A percentile compares a stretch with the other conserved stretches of the same genome.
phyloP scores from a whole-genome alignment of 2,888 invertebrate species.

The Amphimallon solstitiale region DNA sequence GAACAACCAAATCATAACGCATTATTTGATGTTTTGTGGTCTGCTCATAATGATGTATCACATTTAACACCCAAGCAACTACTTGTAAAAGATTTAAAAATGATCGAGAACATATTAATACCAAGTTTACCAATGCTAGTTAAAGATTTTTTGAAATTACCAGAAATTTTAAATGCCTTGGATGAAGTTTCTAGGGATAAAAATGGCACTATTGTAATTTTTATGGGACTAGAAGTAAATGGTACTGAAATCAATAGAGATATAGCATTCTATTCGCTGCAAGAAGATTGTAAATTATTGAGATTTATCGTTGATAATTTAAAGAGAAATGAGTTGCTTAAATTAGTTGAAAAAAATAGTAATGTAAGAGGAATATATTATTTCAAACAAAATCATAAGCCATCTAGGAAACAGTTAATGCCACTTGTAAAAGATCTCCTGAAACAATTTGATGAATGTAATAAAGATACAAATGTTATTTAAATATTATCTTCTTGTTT shows the following conservation, averaged over 20 bases:
- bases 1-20: constrained; percentile 58
- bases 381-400: constrained; percentile 69
- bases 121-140: constrained; percentile 73
- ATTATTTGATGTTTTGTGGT: constrained; percentile 67
- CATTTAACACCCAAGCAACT: constrained; percentile 73
- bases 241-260: constrained; percentile 67
- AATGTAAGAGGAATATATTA: constrained; percentile 64
- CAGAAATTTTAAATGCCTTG: constrained; percentile 65
- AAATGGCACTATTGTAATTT: constrained; percentile 64
- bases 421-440: constrained; percentile 67
- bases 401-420: constrained; percentile 76
- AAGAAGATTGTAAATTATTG: constrained; percentile 57
- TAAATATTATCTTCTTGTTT: too few relatives aligned
- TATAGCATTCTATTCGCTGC: constrained; percentile 65
- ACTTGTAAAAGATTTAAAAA: constrained; percentile 80
- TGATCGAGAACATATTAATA: constrained; percentile 66
- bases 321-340: constrained; percentile 46
- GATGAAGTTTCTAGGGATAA: constrained; percentile 63
- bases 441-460: too few relatives aligned
- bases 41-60: constrained; percentile 75
- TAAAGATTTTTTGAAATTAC: constrained; percentile 67
- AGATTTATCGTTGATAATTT: constrained; percentile 58
- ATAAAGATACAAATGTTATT: too few relatives aligned
- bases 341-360: constrained; percentile 57
- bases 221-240: constrained; percentile 72